Base-by-base conservation (phyloP, 2,797 vertebrate genomes). In the Lemur catta region DNA sequence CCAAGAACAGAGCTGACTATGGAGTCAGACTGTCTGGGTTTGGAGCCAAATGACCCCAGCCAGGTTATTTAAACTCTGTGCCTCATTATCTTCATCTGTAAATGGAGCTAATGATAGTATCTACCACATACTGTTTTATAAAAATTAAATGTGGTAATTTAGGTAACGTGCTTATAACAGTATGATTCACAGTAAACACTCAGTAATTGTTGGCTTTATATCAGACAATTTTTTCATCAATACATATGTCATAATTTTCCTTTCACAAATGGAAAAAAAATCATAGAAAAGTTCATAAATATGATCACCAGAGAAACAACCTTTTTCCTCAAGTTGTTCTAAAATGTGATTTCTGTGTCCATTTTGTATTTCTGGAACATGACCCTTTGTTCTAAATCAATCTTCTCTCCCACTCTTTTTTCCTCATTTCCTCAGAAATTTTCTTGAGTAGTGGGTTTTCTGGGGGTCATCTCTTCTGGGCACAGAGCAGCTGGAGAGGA, bases 401-500 rank as follows among this genome's bases (percentile, higher is more conserved):
- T 10, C 11, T 63, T 76, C 9, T 15, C 10, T 41, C 41, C 33
- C 5, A n/a, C 38, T 55, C 12, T 84, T 86, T 88, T 46, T 81
- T 65, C 15, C n/a, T 93, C 46, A 76, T 63, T n/a, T 75, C 8
- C 63, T 94, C 48, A 52, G 22, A 93, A 89, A 79, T 71, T 74
- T 92, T 86, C 59, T 46, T 14, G 14, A 85, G 38, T 18, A 61
- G 41, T 84, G 30, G 18, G 17, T 4, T 82, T 74, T 75, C 46
- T 41, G 20, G 65, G 48, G 76, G 57, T 94, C 63, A 79, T 89
- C 57, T 96, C 86, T 88, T 94, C 28, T 91, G 78, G 46, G 78
- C 48, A 85, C 28, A 89, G 63, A 90, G 89, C 61, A 95, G 50
- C 69, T 91, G 69, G 57, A 91, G 38, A 92, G 22, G n/a, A 82